Conservation (phyloP, 2,797 vertebrate species). For the Sebastes dallii region DNA sequence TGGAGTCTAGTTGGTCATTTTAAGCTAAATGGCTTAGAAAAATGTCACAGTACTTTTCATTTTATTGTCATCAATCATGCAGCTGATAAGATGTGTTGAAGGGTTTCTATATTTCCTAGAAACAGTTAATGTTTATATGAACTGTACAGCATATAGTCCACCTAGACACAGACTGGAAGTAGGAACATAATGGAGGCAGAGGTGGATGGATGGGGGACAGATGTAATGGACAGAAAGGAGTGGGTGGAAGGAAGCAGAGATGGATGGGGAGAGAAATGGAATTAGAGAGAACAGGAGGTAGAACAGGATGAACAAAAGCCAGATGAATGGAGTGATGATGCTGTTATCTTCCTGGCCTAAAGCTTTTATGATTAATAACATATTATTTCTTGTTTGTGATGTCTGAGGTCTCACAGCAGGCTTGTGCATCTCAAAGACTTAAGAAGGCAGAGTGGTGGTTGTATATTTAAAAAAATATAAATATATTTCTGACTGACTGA, state of each 20-base stretch:
- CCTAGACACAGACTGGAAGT: not conserved
- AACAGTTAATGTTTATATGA: not conserved
- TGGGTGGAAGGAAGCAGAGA: slow-evolving; percentile 16
- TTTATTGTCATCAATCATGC: not conserved
- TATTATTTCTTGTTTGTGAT: slow-evolving; percentile 2
- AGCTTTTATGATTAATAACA: slow-evolving; percentile 39
- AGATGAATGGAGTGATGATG: slow-evolving; percentile 43
- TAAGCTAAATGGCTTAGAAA: not conserved
- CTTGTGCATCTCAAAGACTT: not conserved
- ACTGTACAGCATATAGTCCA: not conserved
- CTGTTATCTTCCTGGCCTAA: slow-evolving; percentile 3
- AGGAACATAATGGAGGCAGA: not conserved
- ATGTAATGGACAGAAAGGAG: slow-evolving; percentile 3
- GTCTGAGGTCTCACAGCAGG: not conserved
- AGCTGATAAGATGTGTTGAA: not conserved
- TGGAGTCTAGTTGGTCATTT: too few relatives aligned
- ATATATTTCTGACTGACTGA: not conserved
- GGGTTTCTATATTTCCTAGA: not conserved
- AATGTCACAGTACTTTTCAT: not conserved
- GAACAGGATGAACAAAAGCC: slow-evolving; percentile 3
- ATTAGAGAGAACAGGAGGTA: slow-evolving; percentile 11
- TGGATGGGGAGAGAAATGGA: slow-evolving; percentile 27
- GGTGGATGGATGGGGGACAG: not conserved
- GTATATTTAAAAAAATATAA: not conserved
- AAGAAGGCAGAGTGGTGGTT: not conserved